Percentiles rank a stretch among this genome's conserved stretches.
Evolutionary conservation across 2,888 invertebrate genomes (phyloP).

Genomic region (Agrochola lychnidis): DNA sequence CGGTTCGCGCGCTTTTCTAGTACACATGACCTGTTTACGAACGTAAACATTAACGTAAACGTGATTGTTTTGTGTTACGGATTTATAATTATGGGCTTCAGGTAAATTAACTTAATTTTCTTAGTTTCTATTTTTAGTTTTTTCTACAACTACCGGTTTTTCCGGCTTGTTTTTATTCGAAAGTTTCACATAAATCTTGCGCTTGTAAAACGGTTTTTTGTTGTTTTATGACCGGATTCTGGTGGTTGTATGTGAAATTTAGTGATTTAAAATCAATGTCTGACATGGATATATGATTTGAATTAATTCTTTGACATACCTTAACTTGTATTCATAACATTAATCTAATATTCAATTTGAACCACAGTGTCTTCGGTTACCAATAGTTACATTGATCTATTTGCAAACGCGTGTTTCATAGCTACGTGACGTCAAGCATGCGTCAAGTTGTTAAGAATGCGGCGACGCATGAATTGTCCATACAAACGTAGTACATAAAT

Average conservation of each 20-base stretch:
- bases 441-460: slow-evolving; percentile 18
- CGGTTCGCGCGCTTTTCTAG: slow-evolving; percentile 74
- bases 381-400: neutral
- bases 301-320: too few relatives aligned
- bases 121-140: slow-evolving; percentile 7
- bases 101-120: slow-evolving; percentile 58
- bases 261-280: neutral
- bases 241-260: neutral
- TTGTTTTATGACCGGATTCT: neutral
- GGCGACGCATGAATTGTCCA: too few relatives aligned
- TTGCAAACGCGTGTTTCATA: neutral
- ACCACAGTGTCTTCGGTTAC: neutral
- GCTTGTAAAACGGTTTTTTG: slow-evolving; percentile 21
- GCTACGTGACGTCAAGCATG: slow-evolving; percentile 27
- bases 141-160: slow-evolving; percentile 19
- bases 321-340: neutral
- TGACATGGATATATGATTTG: neutral
- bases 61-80: slow-evolving; percentile 69
- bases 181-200: slow-evolving; percentile 41
- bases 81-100: slow-evolving; percentile 66
- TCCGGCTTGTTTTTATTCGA: slow-evolving; percentile 41
- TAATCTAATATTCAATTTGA: neutral
- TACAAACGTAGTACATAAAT: too few relatives aligned
- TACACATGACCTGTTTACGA: slow-evolving; percentile 73
- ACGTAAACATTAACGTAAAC: slow-evolving; percentile 74